Evolutionary conservation across 2,113 vertebrate species (phyloP).

Genomic region (Campylomormyrus numenius): DNA sequence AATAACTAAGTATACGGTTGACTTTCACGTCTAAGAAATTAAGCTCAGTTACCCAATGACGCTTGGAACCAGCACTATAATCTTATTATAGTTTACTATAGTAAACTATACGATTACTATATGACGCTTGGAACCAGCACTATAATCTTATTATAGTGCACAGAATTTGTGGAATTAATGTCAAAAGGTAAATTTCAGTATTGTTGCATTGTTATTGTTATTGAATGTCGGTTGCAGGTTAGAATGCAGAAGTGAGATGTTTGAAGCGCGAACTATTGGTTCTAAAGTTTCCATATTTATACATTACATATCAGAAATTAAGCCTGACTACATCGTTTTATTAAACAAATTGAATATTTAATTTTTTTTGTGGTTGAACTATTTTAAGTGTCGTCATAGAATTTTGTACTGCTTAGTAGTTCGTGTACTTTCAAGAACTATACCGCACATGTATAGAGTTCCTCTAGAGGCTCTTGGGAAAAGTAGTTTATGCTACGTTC

Average conservation of each 20-base stretch:
- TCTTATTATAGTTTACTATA: background rate
- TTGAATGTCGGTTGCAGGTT: background rate
- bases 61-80: background rate
- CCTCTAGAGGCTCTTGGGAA: conserved; percentile 3
- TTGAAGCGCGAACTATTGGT: background rate
- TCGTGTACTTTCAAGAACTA: background rate
- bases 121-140: background rate
- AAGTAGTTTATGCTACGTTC: background rate
- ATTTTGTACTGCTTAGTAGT: background rate
- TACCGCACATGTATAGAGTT: background rate
- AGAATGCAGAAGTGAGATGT: background rate
- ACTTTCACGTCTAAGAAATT: background rate
- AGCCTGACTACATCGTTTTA: background rate
- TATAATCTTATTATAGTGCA: background rate
- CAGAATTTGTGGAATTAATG: background rate
- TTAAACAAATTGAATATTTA: background rate
- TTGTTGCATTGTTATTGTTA: background rate
- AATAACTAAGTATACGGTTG: background rate
- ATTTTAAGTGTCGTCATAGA: background rate
- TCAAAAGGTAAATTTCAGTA: background rate
- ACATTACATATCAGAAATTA: background rate
- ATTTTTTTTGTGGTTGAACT: background rate
- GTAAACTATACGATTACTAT: too few species aligned
- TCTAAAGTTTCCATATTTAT: background rate
- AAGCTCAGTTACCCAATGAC: background rate